Evolutionary conservation across 2,797 vertebrate genomes (phyloP).

Genomic region (Champsocephalus esox): DNA sequence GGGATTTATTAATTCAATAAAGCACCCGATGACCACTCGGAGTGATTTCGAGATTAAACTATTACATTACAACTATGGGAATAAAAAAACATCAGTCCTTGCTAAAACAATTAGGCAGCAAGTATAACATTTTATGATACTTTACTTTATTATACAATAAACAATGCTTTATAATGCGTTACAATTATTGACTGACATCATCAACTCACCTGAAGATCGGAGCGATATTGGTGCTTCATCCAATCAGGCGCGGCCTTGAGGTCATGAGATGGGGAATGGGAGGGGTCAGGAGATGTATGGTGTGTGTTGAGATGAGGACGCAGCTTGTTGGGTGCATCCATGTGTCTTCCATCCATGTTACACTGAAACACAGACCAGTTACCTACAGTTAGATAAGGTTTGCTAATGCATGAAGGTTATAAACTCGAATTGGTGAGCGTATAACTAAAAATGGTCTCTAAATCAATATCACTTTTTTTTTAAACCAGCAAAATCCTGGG

Average conservation of each 20-base stretch:
- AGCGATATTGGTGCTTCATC: constrained; percentile 4
- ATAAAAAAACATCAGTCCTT: too few relatives aligned
- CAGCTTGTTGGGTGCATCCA: constrained; percentile 16
- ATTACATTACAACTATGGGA: too few relatives aligned
- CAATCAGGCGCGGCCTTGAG: constrained; percentile 15
- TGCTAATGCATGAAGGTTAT: not conserved
- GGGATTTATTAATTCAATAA: too few relatives aligned
- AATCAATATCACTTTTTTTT: not conserved
- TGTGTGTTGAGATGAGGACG: not conserved
- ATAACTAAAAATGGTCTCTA: not conserved
- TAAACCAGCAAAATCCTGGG: too few relatives aligned
- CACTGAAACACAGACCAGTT: constrained; percentile 29
- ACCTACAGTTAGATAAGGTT: too few relatives aligned
- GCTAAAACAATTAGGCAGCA: too few relatives aligned
- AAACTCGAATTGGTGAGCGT: not conserved
- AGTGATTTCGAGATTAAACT: too few relatives aligned
- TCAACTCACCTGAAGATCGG: constrained; percentile 56
- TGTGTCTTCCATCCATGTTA: constrained; percentile 19
- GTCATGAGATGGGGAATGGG: constrained; percentile 41
- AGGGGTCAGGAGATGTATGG: not conserved
- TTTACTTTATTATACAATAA: too few relatives aligned
- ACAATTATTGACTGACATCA: not conserved
- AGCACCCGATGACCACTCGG: too few relatives aligned
- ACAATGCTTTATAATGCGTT: too few relatives aligned
- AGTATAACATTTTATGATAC: too few relatives aligned